Evolutionary conservation across 2,888 invertebrate genomes (phyloP), one percentile per base, ranked within the genome.

Genomic region (Agonopterix arenella): DNA sequence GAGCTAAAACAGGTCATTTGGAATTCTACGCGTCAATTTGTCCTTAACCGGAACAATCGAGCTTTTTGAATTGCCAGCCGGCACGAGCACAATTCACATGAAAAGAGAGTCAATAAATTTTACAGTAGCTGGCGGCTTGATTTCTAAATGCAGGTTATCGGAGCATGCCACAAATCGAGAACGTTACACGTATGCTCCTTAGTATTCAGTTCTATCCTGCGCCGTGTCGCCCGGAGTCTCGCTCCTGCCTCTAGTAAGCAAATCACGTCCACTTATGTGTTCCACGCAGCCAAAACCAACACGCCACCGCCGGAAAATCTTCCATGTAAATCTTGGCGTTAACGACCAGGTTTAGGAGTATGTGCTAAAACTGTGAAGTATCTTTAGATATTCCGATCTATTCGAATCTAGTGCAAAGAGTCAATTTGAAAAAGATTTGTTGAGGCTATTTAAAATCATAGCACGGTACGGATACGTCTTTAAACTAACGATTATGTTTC

Each of bases 91-190:
- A 73, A 73, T 77, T 80, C 75, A 64, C 73, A 73, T 67, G 62
- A 81, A 84, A 76, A 79, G 77, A 37, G 80, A 80, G 81, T 80
- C 79, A 73, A 84, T 85, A 85, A 84, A 86, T 86, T 84, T 78
- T 66, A 70, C 68, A 81, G 77, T 76, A 79, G 76, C 69, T 75
- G 72, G 68, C 76, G 80, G 84, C 76, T 83, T 84, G 82, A 82
- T 88, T 85, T 84, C 85, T 79, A 79, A 88, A 86, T 86, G 85
- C 82, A 81, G 88, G 88, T 88, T 88, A 89, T 89, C 88, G 82
- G 86, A 80, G 80, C 78, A 82, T 80, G 80, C 80, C 83, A 79
- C 83, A 84, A 84, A 86, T 86, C 80, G 83, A 74, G 80, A 78
- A 70, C 80, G 84, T 71, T 73, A 83, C 81, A 79, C 72, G 76